These are phyloP conservation scores for Cryptus armator DNA, from an alignment of 2,888 invertebrate species.

Conservation along the genomic window DNA sequence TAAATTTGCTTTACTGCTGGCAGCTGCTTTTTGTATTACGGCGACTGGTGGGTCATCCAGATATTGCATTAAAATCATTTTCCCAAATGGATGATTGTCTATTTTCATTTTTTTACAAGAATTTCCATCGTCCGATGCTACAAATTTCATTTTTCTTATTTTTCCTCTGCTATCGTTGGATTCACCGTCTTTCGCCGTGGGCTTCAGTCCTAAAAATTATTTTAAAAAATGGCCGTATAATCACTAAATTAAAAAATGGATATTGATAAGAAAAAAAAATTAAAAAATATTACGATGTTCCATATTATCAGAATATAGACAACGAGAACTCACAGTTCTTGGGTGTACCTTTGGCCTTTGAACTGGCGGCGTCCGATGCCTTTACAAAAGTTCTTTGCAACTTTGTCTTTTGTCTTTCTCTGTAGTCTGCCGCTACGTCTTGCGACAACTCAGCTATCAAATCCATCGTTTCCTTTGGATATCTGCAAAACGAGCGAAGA, in stretches of 20 bases:
- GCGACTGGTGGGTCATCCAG: conserved; percentile 76
- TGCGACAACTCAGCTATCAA: conserved; percentile 91
- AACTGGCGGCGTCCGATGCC: conserved; percentile 92
- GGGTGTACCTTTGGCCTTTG: conserved; percentile 89
- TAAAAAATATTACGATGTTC: conserved; percentile 8
- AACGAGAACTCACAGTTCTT: conserved; percentile 81
- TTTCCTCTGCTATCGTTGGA: conserved; percentile 4
- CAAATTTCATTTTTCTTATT: conserved; percentile 57
- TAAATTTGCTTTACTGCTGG: conserved; percentile 72
- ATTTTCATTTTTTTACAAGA: conserved; percentile 73
- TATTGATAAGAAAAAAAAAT: neutral
- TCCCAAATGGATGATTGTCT: conserved; percentile 75
- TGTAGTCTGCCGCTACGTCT: conserved; percentile 91
- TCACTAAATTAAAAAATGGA: neutral
- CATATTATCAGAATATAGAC: conserved; percentile 1
- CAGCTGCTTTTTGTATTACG: conserved; percentile 77
- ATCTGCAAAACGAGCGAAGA: conserved; percentile 86
- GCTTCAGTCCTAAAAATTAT: conserved; percentile 64
- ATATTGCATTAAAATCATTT: conserved; percentile 81
- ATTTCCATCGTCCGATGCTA: conserved; percentile 40
- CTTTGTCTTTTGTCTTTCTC: conserved; percentile 88
- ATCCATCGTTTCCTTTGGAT: conserved; percentile 93
- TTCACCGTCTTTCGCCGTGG: conserved; percentile 21
- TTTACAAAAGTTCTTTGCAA: conserved; percentile 91
- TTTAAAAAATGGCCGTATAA: neutral